Evolutionary conservation across 53 echinoderm and acorn worm species (phyloP).

Genomic region (Apostichopus leukothele): DNA sequence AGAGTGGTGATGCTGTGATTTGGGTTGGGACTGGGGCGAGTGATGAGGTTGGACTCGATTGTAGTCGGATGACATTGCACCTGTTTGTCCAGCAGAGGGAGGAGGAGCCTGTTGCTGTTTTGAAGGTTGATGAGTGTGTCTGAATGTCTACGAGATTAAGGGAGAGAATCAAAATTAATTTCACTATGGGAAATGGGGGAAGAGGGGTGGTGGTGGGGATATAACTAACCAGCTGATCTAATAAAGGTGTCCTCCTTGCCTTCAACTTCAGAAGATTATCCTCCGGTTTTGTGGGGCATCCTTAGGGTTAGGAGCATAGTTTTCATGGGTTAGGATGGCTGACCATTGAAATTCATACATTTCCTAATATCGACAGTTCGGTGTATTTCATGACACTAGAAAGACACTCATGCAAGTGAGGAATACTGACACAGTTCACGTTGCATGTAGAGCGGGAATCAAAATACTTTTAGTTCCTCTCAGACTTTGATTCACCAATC

Average conservation of each 20-base stretch:
- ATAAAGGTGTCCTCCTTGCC: background rate
- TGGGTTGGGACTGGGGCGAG: background rate
- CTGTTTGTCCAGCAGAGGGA: conserved; percentile 17
- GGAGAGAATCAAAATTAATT: too few species aligned
- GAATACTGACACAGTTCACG: too few species aligned
- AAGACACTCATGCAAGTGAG: too few species aligned
- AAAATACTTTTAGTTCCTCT: too few species aligned
- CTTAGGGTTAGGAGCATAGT: too few species aligned
- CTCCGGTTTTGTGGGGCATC: too few species aligned
- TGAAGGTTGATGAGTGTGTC: background rate
- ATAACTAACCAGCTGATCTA: background rate
- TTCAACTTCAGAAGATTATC: background rate
- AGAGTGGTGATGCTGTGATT: conserved; percentile 9
- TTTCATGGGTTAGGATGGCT: too few species aligned
- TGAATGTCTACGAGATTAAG: background rate
- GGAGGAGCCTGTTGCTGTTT: background rate
- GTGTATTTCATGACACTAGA: too few species aligned
- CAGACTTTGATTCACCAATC: too few species aligned
- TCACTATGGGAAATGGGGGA: background rate
- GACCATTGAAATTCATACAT: too few species aligned
- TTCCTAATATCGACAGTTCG: too few species aligned
- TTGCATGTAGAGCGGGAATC: too few species aligned
- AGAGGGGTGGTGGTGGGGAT: background rate
- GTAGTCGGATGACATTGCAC: conserved; percentile 23
- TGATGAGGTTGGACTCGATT: conserved; percentile 10